These are phyloP conservation scores for Caenorhabditis sp. DNA, from an alignment of 2,888 invertebrate genomes.

Conservation along the genomic window DNA sequence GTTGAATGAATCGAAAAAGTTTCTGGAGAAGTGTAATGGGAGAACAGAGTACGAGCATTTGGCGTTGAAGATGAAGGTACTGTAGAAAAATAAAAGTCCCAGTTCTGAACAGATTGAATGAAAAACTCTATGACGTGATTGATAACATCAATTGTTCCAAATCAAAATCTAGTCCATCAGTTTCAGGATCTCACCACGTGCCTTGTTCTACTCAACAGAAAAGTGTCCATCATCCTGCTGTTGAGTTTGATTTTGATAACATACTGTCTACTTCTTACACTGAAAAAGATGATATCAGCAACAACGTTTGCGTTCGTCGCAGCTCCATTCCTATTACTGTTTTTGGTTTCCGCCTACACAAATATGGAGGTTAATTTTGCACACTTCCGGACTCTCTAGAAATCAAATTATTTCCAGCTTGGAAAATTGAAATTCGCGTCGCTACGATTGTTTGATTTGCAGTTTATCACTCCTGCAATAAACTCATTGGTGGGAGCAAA, in stretches of 20 bases:
- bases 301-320: constrained; percentile 29
- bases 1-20: constrained; percentile 32
- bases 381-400: neutral
- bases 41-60: constrained; percentile 63
- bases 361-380: constrained; percentile 36
- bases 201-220: constrained; percentile 15
- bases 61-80: constrained; percentile 60
- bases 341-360: constrained; percentile 38
- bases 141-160: neutral
- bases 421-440: constrained; percentile 51
- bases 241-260: constrained; percentile 23
- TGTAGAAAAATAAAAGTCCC: too few species aligned
- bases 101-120: too few species aligned
- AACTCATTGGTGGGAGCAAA: constrained; percentile 53
- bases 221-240: constrained; percentile 38
- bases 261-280: constrained; percentile 43
- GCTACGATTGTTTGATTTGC: constrained; percentile 64
- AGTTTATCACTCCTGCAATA: constrained; percentile 63
- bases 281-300: constrained; percentile 46
- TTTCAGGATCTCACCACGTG: constrained; percentile 56
- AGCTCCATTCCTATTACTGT: constrained; percentile 41
- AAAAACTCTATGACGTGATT: too few species aligned
- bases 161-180: neutral
- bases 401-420: constrained; percentile 34
- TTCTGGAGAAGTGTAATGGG: constrained; percentile 60